These are phyloP conservation scores for Dynastes grantii DNA, from an alignment of 2,888 invertebrate genomes.

Conservation along the genomic window DNA sequence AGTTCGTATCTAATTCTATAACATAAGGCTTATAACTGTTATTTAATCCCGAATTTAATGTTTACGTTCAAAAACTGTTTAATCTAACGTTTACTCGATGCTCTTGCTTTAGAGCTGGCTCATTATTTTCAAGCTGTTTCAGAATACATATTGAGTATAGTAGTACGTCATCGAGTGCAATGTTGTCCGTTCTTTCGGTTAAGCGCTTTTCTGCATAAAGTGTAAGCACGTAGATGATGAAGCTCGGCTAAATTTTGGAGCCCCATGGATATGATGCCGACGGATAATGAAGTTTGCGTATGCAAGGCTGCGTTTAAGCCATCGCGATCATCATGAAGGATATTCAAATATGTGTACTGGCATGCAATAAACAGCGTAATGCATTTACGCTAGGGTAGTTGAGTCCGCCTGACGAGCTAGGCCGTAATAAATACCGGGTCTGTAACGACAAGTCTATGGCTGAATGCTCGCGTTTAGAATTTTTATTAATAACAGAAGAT, in stretches of 20 bases:
- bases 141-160: neutral
- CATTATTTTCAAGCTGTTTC: too few species aligned
- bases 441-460: neutral
- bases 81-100: too few species aligned
- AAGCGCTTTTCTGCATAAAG: conserved; percentile 5
- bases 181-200: conserved; percentile 22
- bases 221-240: conserved; percentile 30
- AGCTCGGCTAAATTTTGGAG: conserved; percentile 15
- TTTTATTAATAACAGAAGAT: neutral
- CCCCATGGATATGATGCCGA: conserved; percentile 6
- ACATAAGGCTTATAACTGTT: too few species aligned
- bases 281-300: conserved; percentile 62
- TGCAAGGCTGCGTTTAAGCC: conserved; percentile 61
- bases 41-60: too few species aligned
- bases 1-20: too few species aligned
- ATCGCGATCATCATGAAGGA: conserved; percentile 57
- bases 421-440: conserved; percentile 1
- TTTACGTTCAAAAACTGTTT: too few species aligned
- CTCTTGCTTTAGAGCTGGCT: too few species aligned
- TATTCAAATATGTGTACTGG: conserved; percentile 59
- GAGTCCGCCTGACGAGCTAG: neutral
- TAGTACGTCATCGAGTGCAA: too few species aligned
- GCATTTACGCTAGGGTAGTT: conserved; percentile 49
- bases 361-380: conserved; percentile 58
- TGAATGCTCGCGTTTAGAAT: conserved; percentile 19